Evolutionary conservation across 53 echinoderm and acorn worm species (phyloP).

Genomic region (Henricia sp.): DNA sequence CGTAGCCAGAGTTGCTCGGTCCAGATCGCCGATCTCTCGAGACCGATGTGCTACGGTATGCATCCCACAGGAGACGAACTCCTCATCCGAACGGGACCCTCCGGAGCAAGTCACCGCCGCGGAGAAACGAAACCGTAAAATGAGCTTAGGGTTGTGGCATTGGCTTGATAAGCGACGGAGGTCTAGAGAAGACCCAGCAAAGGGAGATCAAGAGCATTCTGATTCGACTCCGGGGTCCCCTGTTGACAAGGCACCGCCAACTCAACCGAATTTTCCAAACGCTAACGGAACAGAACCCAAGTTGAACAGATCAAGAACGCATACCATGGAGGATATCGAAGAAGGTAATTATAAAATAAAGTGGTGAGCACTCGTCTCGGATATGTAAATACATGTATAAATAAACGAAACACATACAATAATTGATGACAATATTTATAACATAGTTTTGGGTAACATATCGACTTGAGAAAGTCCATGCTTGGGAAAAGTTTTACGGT

Average conservation of each 20-base stretch:
- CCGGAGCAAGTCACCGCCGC: neutral
- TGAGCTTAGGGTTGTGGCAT: conserved; percentile 75
- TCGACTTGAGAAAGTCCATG: too few relatives aligned
- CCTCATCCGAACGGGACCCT: conserved; percentile 22
- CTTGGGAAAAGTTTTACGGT: too few relatives aligned
- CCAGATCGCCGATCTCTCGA: conserved; percentile 70
- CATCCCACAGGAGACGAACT: conserved; percentile 58
- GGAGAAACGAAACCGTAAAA: conserved; percentile 64
- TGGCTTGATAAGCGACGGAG: conserved; percentile 75
- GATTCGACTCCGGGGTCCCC: conserved; percentile 12
- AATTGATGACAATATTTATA: too few relatives aligned
- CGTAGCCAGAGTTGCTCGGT: conserved; percentile 76
- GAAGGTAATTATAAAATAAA: too few relatives aligned
- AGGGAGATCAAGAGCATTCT: conserved; percentile 25
- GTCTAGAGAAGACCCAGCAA: conserved; percentile 65
- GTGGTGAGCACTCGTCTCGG: too few relatives aligned
- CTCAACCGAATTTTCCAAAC: neutral
- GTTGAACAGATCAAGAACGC: conserved; percentile 23
- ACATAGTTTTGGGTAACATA: too few relatives aligned
- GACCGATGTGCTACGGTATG: conserved; percentile 78
- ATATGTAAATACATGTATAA: too few relatives aligned
- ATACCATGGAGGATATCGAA: conserved; percentile 51
- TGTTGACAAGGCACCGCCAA: conserved; percentile 14
- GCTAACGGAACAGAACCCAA: neutral
- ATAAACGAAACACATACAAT: too few relatives aligned